Base-by-base conservation (phyloP, 2,797 vertebrate species). In the Vultur gryphus region DNA sequence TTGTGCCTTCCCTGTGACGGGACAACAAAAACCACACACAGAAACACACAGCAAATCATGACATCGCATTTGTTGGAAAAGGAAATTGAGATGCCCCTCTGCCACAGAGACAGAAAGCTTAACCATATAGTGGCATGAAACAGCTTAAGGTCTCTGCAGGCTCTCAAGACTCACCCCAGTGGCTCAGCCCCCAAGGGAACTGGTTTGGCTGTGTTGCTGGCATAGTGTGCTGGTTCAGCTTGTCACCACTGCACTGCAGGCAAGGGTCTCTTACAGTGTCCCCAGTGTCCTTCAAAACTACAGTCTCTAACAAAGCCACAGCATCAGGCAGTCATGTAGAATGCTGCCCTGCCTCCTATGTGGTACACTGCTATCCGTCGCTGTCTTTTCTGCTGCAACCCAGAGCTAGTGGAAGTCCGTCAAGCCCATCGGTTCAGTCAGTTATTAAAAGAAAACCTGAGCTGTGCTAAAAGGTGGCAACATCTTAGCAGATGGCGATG, bases 401-500 rank as follows among this genome's bases (percentile, higher is more conserved):
- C 79, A 7, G 24, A 28, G 80, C 37, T 58, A 51, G 26, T 3
- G 29, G 20, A 49, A 78, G 16, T 4, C 79, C 90, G 78, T 16
- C 2, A 44, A 76, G 76, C 58, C 55, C 49, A 59, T 41, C 1
- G 1, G 51, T 1, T 29, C 20, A 66, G 51, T 1, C 69, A 65
- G 59, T 88, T 46, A 82, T 51, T 76, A 79, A 67, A 92, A 66
- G 73, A 76, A 49, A 92, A 92, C 64, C 73, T 55, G 81, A 93
- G 76, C 59, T 67, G 51, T 16, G 62, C 80, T 84, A 80, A 84
- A 70, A 79, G 55, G 62, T 46, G 2, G 52, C 39, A 77, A 65
- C 35, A 52, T 89, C 94, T 90, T 4, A 84, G 88, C 85, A 95
- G 88, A 95, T 82, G 88, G 90, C 58, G 79, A 92, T 77, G 71